Evolutionary conservation across 1,140 invertebrate species (phyloP).

Genomic region (Pseudobourletiella spinata): DNA sequence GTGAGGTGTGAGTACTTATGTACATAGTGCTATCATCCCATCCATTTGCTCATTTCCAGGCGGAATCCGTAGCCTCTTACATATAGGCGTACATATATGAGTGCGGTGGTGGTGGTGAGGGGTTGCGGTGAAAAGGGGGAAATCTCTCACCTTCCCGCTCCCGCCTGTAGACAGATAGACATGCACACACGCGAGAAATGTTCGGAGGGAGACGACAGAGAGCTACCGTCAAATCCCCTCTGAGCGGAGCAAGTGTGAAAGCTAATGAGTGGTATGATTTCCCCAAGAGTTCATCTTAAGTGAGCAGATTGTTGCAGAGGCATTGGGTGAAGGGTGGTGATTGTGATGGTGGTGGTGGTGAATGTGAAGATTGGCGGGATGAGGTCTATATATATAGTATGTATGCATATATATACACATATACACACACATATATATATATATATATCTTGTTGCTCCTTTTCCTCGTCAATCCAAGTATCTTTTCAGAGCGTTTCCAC

Average conservation of each 20-base stretch:
- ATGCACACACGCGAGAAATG: too few species aligned
- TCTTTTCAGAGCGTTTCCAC: too few species aligned
- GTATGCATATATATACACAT: background rate
- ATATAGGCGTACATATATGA: background rate
- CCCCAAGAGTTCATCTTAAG: background rate
- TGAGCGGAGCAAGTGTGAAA: background rate
- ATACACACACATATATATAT: too few species aligned
- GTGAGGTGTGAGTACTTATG: too few species aligned
- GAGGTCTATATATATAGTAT: too few species aligned
- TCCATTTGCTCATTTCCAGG: background rate
- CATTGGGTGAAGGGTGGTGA: background rate
- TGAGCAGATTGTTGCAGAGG: background rate
- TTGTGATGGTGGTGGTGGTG: too few species aligned
- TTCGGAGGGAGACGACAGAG: background rate
- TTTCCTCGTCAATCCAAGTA: too few species aligned
- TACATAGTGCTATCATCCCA: background rate
- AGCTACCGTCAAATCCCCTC: slow-evolving; percentile 4
- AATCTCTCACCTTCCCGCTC: slow-evolving; percentile 2
- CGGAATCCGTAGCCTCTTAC: background rate
- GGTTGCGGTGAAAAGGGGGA: background rate
- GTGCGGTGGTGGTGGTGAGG: background rate
- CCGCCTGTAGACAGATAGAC: too few species aligned
- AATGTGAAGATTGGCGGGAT: too few species aligned
- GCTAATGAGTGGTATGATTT: slow-evolving; percentile 8
- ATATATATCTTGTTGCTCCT: too few species aligned